Conservation (phyloP, 2,888 invertebrate species). For the Morpho deidamia region DNA sequence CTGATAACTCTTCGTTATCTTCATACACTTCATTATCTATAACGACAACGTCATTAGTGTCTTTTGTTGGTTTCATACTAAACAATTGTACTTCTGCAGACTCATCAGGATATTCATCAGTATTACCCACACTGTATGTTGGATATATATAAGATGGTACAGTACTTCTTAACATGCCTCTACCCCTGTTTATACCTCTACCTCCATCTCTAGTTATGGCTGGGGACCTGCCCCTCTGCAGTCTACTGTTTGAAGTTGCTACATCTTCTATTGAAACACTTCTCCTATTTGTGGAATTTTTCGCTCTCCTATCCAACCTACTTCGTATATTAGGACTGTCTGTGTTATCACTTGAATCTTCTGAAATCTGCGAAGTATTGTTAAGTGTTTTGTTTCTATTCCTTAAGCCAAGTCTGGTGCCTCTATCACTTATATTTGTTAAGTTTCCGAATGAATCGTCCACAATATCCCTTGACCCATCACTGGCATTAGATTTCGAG, state of each 20-base stretch:
- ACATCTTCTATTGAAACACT: no score
- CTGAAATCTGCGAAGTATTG: no score
- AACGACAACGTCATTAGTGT: slow-evolving; percentile 31
- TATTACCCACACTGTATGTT: slow-evolving; percentile 52
- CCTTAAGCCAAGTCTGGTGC: no score
- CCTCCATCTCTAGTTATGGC: background rate
- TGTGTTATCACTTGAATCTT: no score
- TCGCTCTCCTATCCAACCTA: background rate
- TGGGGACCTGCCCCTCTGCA: background rate
- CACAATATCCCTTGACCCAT: no score
- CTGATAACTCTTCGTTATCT: slow-evolving; percentile 62
- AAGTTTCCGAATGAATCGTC: no score
- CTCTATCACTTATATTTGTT: no score
- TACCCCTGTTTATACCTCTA: background rate
- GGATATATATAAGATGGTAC: slow-evolving; percentile 24
- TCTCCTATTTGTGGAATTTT: background rate
- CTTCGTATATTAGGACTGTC: no score
- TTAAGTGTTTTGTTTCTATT: no score
- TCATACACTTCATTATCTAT: slow-evolving; percentile 25
- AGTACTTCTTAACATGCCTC: background rate
- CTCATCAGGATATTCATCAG: slow-evolving; percentile 53
- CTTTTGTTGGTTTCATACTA: slow-evolving; percentile 22
- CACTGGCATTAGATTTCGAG: background rate
- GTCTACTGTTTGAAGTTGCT: background rate
- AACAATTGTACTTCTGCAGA: slow-evolving; percentile 46